phyloP scores from a whole-genome alignment of 2,888 invertebrate genomes.

The Plemyria rubiginata region DNA sequence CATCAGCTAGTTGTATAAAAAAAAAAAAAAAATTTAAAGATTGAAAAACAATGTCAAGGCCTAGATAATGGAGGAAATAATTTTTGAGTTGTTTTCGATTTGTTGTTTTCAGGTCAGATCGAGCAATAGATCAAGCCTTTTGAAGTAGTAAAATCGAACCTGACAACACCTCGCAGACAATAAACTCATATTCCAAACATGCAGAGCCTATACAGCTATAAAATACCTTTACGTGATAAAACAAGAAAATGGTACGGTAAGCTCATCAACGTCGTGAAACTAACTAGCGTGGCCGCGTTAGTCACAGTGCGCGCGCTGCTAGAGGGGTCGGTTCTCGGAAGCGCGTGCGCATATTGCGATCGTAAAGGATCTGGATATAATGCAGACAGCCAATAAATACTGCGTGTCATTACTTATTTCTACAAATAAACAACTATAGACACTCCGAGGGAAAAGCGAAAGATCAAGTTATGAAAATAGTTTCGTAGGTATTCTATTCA shows the following conservation, averaged over 20 bases:
- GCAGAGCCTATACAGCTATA: conserved; percentile 18
- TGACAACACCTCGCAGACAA: conserved; percentile 8
- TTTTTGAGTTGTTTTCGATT: no score
- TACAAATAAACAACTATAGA: conserved; percentile 7
- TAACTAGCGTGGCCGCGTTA: conserved; percentile 56
- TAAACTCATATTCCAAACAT: conserved; percentile 12
- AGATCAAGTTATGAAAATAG: neutral
- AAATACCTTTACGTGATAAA: conserved; percentile 26
- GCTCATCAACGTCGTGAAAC: conserved; percentile 51
- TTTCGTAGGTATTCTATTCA: neutral
- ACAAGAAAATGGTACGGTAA: conserved; percentile 31
- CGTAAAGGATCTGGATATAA: conserved; percentile 60
- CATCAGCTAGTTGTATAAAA: no score
- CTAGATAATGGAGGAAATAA: no score
- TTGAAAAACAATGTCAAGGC: no score
- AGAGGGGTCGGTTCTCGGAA: conserved; percentile 50
- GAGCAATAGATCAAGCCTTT: no score
- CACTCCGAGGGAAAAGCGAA: neutral
- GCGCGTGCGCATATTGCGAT: conserved; percentile 57
- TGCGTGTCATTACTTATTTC: conserved; percentile 8
- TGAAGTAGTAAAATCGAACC: neutral
- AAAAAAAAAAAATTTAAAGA: no score
- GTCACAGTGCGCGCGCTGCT: conserved; percentile 40
- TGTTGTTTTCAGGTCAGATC: no score
- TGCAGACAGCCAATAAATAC: conserved; percentile 32